Evolutionary conservation across 2,113 vertebrate species (phyloP).

Genomic region (Charina bottae): DNA sequence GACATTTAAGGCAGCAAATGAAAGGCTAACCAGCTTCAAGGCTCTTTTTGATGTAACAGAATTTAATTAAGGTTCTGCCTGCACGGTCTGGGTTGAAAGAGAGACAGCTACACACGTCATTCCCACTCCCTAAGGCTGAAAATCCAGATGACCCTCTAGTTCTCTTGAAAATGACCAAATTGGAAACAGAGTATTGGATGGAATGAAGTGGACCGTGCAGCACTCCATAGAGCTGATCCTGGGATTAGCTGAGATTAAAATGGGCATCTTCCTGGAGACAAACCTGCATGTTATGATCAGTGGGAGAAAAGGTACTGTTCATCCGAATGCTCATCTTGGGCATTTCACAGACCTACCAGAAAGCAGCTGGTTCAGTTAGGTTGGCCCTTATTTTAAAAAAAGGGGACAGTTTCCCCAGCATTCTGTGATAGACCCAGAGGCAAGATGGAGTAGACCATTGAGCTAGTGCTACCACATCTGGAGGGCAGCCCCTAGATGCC

Average conservation of each 20-base stretch:
- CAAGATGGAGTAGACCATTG: neutral
- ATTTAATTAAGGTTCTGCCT: constrained; percentile 21
- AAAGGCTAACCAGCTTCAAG: neutral
- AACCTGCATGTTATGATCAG: neutral
- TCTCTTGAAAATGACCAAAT: neutral
- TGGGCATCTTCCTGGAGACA: neutral
- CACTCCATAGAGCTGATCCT: neutral
- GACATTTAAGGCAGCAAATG: constrained; percentile 32
- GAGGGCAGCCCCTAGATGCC: neutral
- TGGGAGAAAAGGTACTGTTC: neutral
- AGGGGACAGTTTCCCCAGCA: too few species aligned
- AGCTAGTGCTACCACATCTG: neutral
- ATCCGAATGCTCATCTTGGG: neutral
- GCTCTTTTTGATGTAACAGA: neutral
- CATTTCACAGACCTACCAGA: neutral
- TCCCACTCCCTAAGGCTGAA: neutral
- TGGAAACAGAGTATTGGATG: neutral
- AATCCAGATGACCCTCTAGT: neutral
- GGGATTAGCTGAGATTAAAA: neutral
- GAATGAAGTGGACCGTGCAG: neutral
- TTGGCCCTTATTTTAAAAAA: neutral
- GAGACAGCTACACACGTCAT: neutral
- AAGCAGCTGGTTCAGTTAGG: neutral
- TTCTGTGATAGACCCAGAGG: neutral
- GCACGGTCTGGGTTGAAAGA: neutral